Percentiles rank a stretch among this genome's conserved stretches.
Conservation (phyloP, 92 coral and sea anemone species). For the Porites lobata region DNA sequence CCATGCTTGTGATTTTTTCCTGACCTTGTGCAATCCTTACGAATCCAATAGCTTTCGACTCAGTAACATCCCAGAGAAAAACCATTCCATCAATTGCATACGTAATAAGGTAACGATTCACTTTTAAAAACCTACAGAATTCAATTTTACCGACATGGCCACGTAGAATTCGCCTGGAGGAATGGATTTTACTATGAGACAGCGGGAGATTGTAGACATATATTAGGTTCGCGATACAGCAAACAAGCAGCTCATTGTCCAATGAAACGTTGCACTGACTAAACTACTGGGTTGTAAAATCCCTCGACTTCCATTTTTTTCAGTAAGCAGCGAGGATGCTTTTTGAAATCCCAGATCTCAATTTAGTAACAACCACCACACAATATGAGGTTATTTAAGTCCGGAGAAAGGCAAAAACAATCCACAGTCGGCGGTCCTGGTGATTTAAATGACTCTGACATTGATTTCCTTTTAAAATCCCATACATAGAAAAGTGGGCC, state of each 20-base stretch:
- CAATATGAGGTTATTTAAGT: not conserved
- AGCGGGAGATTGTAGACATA: not conserved
- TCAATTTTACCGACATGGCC: not conserved
- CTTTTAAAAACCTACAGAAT: conserved; percentile 48
- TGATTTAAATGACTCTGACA: not conserved
- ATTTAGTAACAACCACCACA: not conserved
- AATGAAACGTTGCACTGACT: not conserved
- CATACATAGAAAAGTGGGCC: not conserved
- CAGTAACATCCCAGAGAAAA: conserved; percentile 35
- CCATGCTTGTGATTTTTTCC: not conserved
- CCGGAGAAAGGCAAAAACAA: conserved; percentile 5
- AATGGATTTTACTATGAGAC: not conserved
- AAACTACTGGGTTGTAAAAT: not conserved
- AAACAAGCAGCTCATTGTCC: not conserved
- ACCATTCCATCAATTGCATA: conserved; percentile 14
- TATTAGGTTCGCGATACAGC: not conserved
- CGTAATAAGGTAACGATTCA: conserved; percentile 45
- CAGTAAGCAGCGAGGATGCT: not conserved
- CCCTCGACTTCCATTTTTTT: not conserved
- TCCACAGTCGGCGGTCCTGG: not conserved
- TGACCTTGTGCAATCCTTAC: not conserved
- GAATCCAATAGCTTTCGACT: conserved; percentile 25
- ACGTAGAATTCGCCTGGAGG: not conserved
- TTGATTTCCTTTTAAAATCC: not conserved
- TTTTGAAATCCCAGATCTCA: not conserved